A percentile compares a stretch with the other conserved stretches of the same genome.
These are phyloP conservation scores for Dicycla oo DNA, from an alignment of 2,888 invertebrate species.

Conservation along the genomic window DNA sequence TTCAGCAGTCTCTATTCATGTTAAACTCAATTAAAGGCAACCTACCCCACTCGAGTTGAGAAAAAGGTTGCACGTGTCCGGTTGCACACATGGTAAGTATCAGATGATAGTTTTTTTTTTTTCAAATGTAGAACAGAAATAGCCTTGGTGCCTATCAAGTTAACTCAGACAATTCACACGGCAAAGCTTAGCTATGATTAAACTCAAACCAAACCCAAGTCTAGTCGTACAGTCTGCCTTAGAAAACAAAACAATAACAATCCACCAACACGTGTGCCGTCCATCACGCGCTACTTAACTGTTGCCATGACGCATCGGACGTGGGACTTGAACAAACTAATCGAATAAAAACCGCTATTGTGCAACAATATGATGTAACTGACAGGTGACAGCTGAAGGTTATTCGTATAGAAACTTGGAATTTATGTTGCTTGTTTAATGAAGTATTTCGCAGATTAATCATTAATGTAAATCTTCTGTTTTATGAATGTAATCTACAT, in stretches of 20 bases:
- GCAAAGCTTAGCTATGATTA: no score
- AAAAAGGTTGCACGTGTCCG: no score
- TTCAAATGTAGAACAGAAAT: no score
- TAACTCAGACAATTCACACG: no score
- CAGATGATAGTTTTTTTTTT: no score
- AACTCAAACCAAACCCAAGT: not conserved
- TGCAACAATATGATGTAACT: constrained; percentile 47
- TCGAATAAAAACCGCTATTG: constrained; percentile 34
- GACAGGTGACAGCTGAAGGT: constrained; percentile 29
- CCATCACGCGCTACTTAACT: constrained; percentile 22
- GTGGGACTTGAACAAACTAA: constrained; percentile 32
- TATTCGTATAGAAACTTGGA: not conserved
- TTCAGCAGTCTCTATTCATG: no score
- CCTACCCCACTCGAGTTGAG: no score
- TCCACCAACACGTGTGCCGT: not conserved
- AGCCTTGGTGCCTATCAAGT: no score
- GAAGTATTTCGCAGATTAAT: constrained; percentile 4
- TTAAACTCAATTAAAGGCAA: no score
- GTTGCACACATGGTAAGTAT: no score
- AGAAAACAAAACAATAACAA: constrained; percentile 34
- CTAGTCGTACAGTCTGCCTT: constrained; percentile 4
- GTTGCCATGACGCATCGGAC: constrained; percentile 39
- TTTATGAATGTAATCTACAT: not conserved
- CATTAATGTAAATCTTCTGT: constrained; percentile 3
- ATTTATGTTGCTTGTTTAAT: not conserved